A percentile compares a stretch with the other conserved stretches of the same genome.
These are phyloP conservation scores for Parazoanthus atlanticus DNA, from an alignment of 92 coral and sea anemone species.

Conservation along the genomic window DNA sequence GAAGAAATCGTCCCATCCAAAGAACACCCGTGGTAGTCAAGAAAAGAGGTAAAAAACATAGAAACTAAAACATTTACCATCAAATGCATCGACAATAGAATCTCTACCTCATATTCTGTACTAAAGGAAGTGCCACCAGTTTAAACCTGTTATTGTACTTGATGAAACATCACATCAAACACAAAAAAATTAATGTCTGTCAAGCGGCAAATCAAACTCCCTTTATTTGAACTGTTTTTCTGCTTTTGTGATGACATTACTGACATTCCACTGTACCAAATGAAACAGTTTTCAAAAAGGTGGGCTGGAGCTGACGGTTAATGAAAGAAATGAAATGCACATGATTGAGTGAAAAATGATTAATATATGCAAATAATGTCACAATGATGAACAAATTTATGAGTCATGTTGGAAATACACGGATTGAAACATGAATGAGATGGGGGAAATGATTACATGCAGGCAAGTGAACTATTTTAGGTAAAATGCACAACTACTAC, in stretches of 20 bases:
- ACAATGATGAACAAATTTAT: background rate
- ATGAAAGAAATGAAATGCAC: background rate
- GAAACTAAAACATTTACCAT: too few relatives aligned
- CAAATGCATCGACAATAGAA: too few relatives aligned
- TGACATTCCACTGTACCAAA: background rate
- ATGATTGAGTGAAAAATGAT: slow-evolving; percentile 1
- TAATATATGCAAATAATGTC: slow-evolving; percentile 8
- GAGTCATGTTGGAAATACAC: too few relatives aligned
- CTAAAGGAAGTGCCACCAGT: background rate
- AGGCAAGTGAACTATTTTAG: background rate
- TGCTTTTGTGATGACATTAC: background rate
- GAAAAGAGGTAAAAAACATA: too few relatives aligned
- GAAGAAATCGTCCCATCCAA: too few relatives aligned
- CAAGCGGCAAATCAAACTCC: too few relatives aligned
- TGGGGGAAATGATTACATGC: background rate
- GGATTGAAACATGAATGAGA: background rate
- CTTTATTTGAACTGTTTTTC: too few relatives aligned
- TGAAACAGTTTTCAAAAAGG: background rate
- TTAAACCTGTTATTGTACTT: background rate
- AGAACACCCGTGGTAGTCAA: too few relatives aligned
- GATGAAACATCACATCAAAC: background rate
- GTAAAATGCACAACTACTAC: background rate
- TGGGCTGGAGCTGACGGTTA: background rate
- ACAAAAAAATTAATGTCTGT: too few relatives aligned
- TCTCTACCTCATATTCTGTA: background rate